Base-by-base conservation (phyloP, 2,797 vertebrate genomes). In the Neostethus bicornis region DNA sequence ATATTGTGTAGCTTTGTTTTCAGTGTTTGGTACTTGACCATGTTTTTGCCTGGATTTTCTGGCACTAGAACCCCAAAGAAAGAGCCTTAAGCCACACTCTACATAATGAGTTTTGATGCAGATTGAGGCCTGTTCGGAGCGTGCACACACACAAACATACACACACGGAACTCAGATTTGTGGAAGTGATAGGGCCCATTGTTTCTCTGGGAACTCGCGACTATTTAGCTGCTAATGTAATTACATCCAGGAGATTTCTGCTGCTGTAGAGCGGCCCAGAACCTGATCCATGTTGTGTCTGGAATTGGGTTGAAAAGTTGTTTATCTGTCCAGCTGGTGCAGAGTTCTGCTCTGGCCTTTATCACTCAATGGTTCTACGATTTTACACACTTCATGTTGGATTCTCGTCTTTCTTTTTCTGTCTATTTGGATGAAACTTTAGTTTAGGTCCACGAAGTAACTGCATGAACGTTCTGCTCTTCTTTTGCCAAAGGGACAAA, bases 201-300 rank as follows among this genome's bases (percentile, higher is more conserved):
- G 92, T 97, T 94, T 95, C 94, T 19, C 94, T 93, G 93, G 93
- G 93, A 84, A 91, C 91, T 65, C 26, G 90, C 91, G 89, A 90
- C 91, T 93, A 93, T 93, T 92, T 93, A 92, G 92, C 91, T 90
- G 91, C 92, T 97, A 98, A 97, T 95, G 91, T 94, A 95, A 97
- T 98, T 98, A 98, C 70, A 90, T 86, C 81, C 74, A 87, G 89
- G 91, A 96, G 95, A 96, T 97, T 96, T 94, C 95, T 95, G 95
- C 93, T 91, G 64, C 64, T 75, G 68, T 94, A 89, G 85, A 90
- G 91, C 90, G 87, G 91, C 88, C 92, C 93, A 95, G 93, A 95
- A 97, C 93, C 93, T 94, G 95, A 96, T 96, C 95, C 95, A 88
- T 93, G 94, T 92, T 94, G 92, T 94, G 94, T 93, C 82, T 86